Conservation (phyloP, 2,113 vertebrate genomes). For the Melanocharis versteri region DNA sequence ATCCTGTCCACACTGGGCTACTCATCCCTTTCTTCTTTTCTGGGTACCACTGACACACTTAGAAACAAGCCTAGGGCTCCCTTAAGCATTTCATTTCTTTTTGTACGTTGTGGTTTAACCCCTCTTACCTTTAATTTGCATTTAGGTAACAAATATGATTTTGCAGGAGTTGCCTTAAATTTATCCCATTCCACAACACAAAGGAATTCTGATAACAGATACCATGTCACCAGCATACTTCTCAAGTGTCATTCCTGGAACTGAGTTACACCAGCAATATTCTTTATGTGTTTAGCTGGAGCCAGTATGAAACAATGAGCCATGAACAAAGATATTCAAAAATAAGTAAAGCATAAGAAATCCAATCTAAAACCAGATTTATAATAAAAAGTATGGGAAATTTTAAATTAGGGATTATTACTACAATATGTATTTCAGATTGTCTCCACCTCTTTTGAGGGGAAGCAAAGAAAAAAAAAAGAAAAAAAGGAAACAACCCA, state of each 20-base stretch:
- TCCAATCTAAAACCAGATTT: background rate
- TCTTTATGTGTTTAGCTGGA: background rate
- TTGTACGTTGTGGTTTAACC: background rate
- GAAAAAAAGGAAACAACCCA: background rate
- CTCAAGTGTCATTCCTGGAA: background rate
- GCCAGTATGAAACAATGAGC: background rate
- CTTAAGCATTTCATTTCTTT: background rate
- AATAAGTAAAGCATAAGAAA: background rate
- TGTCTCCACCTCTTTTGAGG: background rate
- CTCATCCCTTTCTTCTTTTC: background rate
- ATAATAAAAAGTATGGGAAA: background rate
- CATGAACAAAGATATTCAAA: background rate
- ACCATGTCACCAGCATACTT: background rate
- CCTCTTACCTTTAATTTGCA: background rate
- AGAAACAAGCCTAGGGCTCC: background rate
- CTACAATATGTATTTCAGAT: background rate
- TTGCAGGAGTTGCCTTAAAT: background rate
- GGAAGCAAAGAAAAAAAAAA: rapidly evolving
- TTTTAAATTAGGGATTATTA: background rate
- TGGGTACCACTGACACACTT: background rate
- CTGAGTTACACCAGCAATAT: background rate
- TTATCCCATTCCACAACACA: background rate
- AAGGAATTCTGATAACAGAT: background rate
- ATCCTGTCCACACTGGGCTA: background rate
- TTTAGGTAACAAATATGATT: background rate